A percentile compares a stretch with the other conserved stretches of the same genome.
phyloP scores from a whole-genome alignment of 2,888 invertebrate species.

The Druceiella hillmani region DNA sequence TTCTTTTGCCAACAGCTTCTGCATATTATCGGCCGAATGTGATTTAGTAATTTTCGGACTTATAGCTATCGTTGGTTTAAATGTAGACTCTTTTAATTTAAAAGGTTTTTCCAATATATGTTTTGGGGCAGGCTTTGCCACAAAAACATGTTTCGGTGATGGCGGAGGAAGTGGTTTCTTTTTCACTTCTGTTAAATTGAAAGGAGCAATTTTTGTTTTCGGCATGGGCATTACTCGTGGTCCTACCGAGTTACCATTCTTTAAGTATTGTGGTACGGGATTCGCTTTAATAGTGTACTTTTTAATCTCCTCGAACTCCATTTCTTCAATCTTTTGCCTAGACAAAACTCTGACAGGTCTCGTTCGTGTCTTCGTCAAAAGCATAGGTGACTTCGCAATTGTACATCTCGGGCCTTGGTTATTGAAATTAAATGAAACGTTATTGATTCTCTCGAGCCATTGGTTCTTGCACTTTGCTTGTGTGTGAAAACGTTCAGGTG shows the following conservation, averaged over 20 bases:
- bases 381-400: constrained; percentile 48
- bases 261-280: constrained; percentile 59
- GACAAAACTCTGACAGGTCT: constrained; percentile 51
- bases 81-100: constrained; percentile 32
- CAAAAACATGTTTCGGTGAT: constrained; percentile 37
- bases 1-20: no score
- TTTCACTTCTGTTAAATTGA: constrained; percentile 54
- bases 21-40: constrained; percentile 26
- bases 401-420: constrained; percentile 36
- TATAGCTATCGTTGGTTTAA: constrained; percentile 32
- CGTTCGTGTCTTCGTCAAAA: constrained; percentile 49
- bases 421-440: no score
- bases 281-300: constrained; percentile 64
- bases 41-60: constrained; percentile 39
- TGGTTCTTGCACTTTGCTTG: constrained; percentile 30
- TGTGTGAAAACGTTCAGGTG: constrained; percentile 52
- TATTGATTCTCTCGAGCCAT: constrained; percentile 17
- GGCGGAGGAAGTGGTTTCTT: constrained; percentile 36
- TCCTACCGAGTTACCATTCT: constrained; percentile 53
- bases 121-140: constrained; percentile 60
- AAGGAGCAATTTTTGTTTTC: constrained; percentile 56
- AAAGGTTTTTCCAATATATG: constrained; percentile 43
- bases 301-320: constrained; percentile 59
- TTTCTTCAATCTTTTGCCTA: constrained; percentile 55
- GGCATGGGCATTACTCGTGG: constrained; percentile 50